Percentiles rank a stretch among this genome's conserved stretches.
Conservation (phyloP, 2,888 invertebrate species). For the Uropetala carovei region DNA sequence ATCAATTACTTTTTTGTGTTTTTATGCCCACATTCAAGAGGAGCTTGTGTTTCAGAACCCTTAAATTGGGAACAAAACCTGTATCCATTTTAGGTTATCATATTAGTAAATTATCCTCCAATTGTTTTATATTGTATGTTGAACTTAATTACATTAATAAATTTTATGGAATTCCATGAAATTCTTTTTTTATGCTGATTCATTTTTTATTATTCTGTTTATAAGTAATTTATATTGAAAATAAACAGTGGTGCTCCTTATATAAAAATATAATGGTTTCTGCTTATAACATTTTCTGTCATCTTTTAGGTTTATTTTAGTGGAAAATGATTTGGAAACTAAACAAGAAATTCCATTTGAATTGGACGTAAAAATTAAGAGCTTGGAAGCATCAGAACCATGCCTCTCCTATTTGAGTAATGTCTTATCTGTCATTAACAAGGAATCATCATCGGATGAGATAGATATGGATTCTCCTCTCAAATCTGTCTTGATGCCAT, state of each 20-base stretch:
- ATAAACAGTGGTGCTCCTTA: background rate
- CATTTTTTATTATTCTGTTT: background rate
- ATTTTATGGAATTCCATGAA: too few species aligned
- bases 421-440: slow-evolving; percentile 32
- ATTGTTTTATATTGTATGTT: too few species aligned
- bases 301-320: slow-evolving; percentile 27
- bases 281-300: background rate
- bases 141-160: too few species aligned
- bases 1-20: too few species aligned
- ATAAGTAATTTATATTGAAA: background rate
- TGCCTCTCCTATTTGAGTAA: slow-evolving; percentile 26
- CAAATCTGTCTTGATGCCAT: background rate
- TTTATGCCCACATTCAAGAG: too few species aligned
- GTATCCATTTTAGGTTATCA: too few species aligned
- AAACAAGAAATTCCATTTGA: slow-evolving; percentile 40
- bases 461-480: slow-evolving; percentile 38
- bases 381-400: slow-evolving; percentile 27
- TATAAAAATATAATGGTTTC: background rate
- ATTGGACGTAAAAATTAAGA: background rate
- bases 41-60: too few species aligned
- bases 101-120: too few species aligned
- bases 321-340: slow-evolving; percentile 19
- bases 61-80: too few species aligned
- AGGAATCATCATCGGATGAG: background rate
- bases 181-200: too few species aligned